These are phyloP conservation scores for Helleia helle DNA, from an alignment of 2,888 invertebrate genomes.

Conservation along the genomic window DNA sequence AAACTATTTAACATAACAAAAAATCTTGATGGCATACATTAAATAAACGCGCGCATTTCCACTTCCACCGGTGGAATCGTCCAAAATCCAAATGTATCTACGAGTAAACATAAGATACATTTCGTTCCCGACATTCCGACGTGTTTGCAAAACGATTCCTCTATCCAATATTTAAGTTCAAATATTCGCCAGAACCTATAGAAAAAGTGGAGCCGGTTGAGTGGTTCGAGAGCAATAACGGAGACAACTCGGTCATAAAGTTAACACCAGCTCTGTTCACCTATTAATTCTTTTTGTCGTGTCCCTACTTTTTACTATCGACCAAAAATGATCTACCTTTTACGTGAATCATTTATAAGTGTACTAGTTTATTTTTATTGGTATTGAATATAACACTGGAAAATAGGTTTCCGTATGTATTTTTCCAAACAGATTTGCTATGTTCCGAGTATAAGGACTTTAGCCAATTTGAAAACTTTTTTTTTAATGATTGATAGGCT, in stretches of 20 bases:
- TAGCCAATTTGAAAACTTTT: no score
- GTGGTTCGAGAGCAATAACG: slow-evolving; percentile 19
- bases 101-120: not conserved
- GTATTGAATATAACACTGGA: no score
- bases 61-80: no score
- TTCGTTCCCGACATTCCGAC: not conserved
- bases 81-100: not conserved
- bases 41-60: no score
- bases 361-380: no score
- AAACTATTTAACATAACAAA: no score
- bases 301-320: not conserved
- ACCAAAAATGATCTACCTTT: no score
- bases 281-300: slow-evolving; percentile 4
- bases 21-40: not conserved
- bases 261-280: slow-evolving; percentile 7
- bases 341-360: no score
- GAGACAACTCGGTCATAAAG: slow-evolving; percentile 16
- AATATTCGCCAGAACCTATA: slow-evolving; percentile 12
- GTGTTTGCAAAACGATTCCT: not conserved
- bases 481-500: no score
- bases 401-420: no score
- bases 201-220: slow-evolving; percentile 18
- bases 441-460: no score
- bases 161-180: slow-evolving; percentile 6
- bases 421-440: no score